phyloP scores from a whole-genome alignment of 1,140 invertebrate genomes.

The Cataglyphis hispanica region DNA sequence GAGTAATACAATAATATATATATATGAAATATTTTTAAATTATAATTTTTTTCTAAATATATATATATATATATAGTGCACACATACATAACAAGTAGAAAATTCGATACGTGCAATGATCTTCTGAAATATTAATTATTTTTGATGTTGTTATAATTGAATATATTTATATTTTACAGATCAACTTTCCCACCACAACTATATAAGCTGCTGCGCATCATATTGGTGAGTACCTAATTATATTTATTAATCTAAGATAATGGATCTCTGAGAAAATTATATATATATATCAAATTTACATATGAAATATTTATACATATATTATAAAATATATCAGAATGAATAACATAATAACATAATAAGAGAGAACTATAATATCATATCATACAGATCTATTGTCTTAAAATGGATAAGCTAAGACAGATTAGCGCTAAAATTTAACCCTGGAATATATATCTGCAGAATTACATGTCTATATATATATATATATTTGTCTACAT shows the following conservation, averaged over 20 bases:
- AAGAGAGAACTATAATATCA: too few relatives aligned
- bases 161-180: slow-evolving; percentile 17
- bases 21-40: too few relatives aligned
- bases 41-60: too few relatives aligned
- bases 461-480: too few relatives aligned
- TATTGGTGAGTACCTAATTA: background rate
- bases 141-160: background rate
- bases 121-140: background rate
- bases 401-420: background rate
- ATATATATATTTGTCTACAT: too few relatives aligned
- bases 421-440: background rate
- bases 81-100: background rate
- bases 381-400: background rate
- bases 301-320: background rate
- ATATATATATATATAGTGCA: background rate
- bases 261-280: background rate
- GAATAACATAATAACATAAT: background rate
- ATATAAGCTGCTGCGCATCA: background rate
- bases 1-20: too few relatives aligned
- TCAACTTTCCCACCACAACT: background rate
- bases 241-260: background rate
- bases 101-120: background rate
- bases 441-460: background rate
- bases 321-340: background rate
- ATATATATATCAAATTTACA: background rate